phyloP scores from a whole-genome alignment of 2,113 vertebrate genomes.

The Anoplopoma fimbria region DNA sequence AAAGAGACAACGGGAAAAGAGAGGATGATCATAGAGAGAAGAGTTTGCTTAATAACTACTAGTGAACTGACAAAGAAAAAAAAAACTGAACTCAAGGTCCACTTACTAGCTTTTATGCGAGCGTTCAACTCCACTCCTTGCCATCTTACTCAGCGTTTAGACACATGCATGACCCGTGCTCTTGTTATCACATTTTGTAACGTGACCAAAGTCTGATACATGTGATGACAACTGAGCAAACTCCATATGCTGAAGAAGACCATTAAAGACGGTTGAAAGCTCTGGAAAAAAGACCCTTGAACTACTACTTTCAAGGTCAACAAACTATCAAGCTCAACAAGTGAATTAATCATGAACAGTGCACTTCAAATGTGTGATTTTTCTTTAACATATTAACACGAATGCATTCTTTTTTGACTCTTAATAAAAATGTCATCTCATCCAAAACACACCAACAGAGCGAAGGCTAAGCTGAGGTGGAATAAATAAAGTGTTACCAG shows the following conservation, averaged over 20 bases:
- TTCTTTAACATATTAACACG: too few species aligned
- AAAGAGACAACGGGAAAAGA: neutral
- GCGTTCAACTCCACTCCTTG: neutral
- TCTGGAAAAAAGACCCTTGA: neutral
- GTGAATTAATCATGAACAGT: neutral
- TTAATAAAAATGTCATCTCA: neutral
- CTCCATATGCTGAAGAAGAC: neutral
- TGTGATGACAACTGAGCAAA: neutral
- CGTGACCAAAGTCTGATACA: neutral
- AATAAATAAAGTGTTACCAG: constrained; percentile 1
- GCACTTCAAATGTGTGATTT: neutral
- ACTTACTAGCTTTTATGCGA: neutral
- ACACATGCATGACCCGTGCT: neutral
- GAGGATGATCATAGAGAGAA: too few species aligned
- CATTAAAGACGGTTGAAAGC: neutral
- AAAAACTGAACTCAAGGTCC: neutral
- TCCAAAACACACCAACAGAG: neutral
- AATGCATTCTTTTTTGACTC: too few species aligned
- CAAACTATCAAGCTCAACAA: neutral
- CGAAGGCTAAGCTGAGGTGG: neutral
- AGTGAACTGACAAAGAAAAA: neutral
- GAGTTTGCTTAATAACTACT: neutral
- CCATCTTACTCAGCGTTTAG: neutral
- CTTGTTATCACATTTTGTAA: neutral
- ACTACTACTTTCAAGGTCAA: neutral